phyloP scores from a whole-genome alignment of 2,888 invertebrate genomes.

The Octodonta nipae region DNA sequence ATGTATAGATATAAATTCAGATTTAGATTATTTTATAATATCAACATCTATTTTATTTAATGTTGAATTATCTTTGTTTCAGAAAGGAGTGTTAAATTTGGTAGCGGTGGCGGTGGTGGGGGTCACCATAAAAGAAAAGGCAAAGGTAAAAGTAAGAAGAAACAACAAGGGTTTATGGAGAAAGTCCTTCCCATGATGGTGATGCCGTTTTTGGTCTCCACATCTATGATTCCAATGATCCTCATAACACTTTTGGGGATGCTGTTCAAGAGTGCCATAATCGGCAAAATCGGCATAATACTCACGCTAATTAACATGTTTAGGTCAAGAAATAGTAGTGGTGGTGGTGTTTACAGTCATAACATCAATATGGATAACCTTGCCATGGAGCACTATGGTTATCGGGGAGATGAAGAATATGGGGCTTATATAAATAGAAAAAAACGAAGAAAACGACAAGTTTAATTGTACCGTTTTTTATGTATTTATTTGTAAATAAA shows the following conservation, averaged over 20 bases:
- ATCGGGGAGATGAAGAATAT: slow-evolving; percentile 42
- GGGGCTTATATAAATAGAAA: slow-evolving; percentile 40
- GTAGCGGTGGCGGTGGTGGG: too few species aligned
- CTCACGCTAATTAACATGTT: slow-evolving; percentile 52
- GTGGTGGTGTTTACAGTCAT: slow-evolving; percentile 24
- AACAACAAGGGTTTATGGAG: slow-evolving; percentile 42
- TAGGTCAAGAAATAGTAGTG: slow-evolving; percentile 21
- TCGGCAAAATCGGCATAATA: slow-evolving; percentile 58
- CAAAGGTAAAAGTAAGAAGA: slow-evolving; percentile 22
- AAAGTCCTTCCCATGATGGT: slow-evolving; percentile 52
- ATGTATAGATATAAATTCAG: too few species aligned
- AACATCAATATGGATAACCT: slow-evolving; percentile 16
- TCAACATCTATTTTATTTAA: too few species aligned
- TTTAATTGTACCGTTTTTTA: too few species aligned
- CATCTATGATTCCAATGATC: slow-evolving; percentile 54
- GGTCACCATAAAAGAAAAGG: too few species aligned
- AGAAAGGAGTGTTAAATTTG: too few species aligned
- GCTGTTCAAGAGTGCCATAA: slow-evolving; percentile 50
- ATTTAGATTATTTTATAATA: too few species aligned
- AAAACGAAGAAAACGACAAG: slow-evolving; percentile 10
- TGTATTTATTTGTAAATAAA: too few species aligned
- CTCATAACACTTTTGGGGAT: slow-evolving; percentile 57
- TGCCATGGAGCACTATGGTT: slow-evolving; percentile 41
- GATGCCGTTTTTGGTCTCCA: slow-evolving; percentile 57
- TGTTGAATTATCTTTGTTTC: too few species aligned